Conservation (phyloP, 2,113 vertebrate genomes). For the Rhinolophus ferrumequinum region DNA sequence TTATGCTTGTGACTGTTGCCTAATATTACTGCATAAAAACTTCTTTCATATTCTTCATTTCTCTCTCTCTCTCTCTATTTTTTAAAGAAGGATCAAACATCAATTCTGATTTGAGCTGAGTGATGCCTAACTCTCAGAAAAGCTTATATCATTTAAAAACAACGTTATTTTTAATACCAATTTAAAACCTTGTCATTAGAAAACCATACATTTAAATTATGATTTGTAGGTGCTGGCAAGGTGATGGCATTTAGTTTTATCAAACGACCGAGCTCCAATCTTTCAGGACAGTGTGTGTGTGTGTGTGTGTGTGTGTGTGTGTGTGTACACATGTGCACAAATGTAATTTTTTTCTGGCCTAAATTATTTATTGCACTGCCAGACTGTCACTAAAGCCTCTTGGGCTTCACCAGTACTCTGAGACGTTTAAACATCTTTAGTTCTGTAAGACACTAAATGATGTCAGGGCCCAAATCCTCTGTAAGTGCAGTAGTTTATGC, state of each 20-base stretch:
- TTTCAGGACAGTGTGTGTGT: not conserved
- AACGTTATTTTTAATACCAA: not conserved
- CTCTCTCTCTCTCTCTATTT: not conserved
- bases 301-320: no score
- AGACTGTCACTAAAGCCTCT: not conserved
- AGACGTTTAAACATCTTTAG: not conserved
- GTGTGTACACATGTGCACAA: fast-evolving
- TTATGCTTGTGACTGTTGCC: not conserved
- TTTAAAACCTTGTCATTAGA: not conserved
- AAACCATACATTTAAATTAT: not conserved
- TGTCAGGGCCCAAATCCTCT: not conserved
- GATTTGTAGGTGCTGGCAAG: not conserved
- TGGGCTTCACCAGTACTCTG: not conserved
- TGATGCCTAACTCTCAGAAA: not conserved
- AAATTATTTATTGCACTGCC: not conserved
- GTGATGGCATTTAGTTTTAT: not conserved
- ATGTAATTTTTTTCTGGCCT: not conserved
- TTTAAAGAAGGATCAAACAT: not conserved
- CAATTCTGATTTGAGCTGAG: not conserved
- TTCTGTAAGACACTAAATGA: not conserved
- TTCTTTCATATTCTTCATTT: not conserved
- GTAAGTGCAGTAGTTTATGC: conserved; percentile 48
- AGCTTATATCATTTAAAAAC: not conserved
- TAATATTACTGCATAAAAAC: not conserved
- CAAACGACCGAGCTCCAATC: not conserved